Conservation (phyloP, 1,140 invertebrate species). For the Microplitis mediator region DNA sequence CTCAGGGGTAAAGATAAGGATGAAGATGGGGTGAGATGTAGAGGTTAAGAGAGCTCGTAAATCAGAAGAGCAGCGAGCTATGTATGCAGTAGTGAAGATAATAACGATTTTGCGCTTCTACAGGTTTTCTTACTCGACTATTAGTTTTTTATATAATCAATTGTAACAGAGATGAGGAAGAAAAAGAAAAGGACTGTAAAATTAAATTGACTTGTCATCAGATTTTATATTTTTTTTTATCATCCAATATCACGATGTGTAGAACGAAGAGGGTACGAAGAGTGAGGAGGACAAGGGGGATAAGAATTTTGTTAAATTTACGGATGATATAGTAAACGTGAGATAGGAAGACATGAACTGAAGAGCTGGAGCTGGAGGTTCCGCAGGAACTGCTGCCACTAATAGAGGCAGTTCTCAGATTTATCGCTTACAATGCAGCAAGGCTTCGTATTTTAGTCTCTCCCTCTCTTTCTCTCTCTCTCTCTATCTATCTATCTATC, state of each 20-base stretch:
- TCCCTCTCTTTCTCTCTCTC: constrained; percentile 12
- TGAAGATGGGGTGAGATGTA: constrained; percentile 35
- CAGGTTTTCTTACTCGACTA: constrained; percentile 31
- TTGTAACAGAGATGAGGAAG: constrained; percentile 18
- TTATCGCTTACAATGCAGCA: constrained; percentile 40
- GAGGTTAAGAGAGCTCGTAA: constrained; percentile 46
- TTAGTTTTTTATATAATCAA: constrained; percentile 5
- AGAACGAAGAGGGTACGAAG: no score
- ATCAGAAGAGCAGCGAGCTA: constrained; percentile 51
- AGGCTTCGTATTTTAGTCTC: constrained; percentile 9
- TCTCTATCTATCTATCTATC: no score
- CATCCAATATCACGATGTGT: neutral
- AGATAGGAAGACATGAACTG: neutral
- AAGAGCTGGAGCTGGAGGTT: constrained; percentile 15
- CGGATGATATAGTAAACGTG: neutral
- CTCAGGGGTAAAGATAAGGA: neutral
- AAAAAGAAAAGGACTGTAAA: constrained; percentile 19
- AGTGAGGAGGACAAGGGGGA: no score
- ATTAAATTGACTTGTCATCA: constrained; percentile 16
- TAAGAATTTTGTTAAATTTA: neutral
- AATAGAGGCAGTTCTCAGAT: constrained; percentile 38
- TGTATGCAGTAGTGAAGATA: constrained; percentile 46
- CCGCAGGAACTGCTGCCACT: constrained; percentile 21
- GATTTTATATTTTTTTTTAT: neutral
- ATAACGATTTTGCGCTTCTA: constrained; percentile 57